Base-by-base conservation (phyloP, 2,113 vertebrate genomes). In the Zapornia atra region DNA sequence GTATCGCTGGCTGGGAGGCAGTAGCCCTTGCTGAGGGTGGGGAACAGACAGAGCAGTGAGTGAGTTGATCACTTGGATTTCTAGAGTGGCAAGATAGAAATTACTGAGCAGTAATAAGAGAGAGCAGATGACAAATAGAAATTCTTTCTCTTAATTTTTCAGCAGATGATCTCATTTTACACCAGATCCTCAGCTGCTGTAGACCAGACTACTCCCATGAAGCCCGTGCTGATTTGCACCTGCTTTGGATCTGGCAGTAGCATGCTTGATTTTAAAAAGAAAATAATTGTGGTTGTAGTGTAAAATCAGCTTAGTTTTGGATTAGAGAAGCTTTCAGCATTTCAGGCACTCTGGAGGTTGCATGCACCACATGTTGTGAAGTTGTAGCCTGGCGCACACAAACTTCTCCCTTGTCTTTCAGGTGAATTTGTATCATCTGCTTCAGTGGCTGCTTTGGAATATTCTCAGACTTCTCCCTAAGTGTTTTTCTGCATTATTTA, bases 261-360 rank as follows among this genome's bases (percentile, higher is more conserved):
- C 76, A 91, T 54, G 87, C 92, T 90, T 60, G 76, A 84, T 92
- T 96, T 93, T 59, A 89, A 60, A 87, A 89, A 79, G 88, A 95
- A 86, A 92, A 95, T 94, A 96, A 96, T 97, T 96, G 88, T n/a
- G 87, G 51, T 88, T 95, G 89, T 90, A 93, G 90, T 96, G 79
- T 96, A 97, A 97, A 97, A 96, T 96, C 95, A 94, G 78, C 95
- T 97, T 96, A 96, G 97, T 96, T 96, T 96, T 96, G 84, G 91
- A 94, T 96, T 97, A 97, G 86, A 42, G 94, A 95, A 97, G 93
- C 97, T 96, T 97, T 96, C 92, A 96, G 85, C 96, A 40, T 92
- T 90, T 95, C 90, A 96, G 60, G 91, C 92, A 72, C 93, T 96
- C 93, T 68, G 75, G 50, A 95, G 87, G 66, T 80, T 95, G 65